Percentiles rank a stretch among this genome's conserved stretches.
phyloP scores from a whole-genome alignment of 2,888 invertebrate genomes.

The Archaeoteleia sp. region DNA sequence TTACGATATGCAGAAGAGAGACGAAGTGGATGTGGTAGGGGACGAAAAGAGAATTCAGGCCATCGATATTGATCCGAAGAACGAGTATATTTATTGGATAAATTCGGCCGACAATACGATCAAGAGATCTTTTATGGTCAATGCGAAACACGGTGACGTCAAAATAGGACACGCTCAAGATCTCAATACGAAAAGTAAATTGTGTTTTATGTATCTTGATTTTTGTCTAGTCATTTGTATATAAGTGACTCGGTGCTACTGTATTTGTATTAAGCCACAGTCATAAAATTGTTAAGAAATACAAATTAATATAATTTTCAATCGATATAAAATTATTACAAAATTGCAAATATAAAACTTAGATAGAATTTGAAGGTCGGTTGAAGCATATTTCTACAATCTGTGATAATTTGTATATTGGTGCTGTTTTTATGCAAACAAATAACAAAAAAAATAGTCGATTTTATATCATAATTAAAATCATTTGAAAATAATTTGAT shows the following conservation, averaged over 20 bases:
- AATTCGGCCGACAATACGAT: slow-evolving; percentile 94
- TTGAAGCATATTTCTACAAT: no score
- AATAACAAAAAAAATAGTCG: no score
- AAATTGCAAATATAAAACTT: not conserved
- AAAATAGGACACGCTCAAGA: slow-evolving; percentile 91
- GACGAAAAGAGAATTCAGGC: slow-evolving; percentile 93
- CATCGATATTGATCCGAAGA: slow-evolving; percentile 90
- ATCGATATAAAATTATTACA: not conserved
- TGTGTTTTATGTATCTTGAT: no score
- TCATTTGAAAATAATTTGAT: no score
- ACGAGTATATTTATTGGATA: slow-evolving; percentile 95
- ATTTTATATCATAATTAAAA: no score
- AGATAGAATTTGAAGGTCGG: not conserved
- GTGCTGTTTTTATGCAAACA: no score
- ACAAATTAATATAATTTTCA: not conserved
- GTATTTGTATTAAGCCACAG: no score
- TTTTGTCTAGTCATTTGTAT: no score
- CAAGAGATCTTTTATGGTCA: slow-evolving; percentile 92
- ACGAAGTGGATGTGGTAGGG: slow-evolving; percentile 85
- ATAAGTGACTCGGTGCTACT: no score
- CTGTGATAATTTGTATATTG: no score
- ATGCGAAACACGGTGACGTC: slow-evolving; percentile 84
- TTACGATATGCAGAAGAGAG: slow-evolving; percentile 80
- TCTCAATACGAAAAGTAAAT: slow-evolving; percentile 82
- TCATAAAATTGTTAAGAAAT: no score